Evolutionary conservation across 2,888 invertebrate genomes (phyloP).

Genomic region (Drosophila phalerata): DNA sequence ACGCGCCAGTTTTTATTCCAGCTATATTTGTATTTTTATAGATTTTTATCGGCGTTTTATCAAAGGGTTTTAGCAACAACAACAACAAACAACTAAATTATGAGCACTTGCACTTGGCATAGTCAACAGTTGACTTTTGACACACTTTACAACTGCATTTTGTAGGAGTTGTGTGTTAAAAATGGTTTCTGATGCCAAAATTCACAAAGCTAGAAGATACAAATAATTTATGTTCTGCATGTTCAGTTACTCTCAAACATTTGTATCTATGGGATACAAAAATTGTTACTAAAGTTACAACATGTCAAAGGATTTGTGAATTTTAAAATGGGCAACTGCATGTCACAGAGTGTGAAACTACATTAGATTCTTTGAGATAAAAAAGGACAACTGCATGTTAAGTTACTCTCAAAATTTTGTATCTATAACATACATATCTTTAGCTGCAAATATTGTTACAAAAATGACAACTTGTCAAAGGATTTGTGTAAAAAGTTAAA

Average conservation of each 20-base stretch:
- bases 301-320: not conserved
- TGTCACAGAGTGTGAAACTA: no score
- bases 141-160: constrained; percentile 42
- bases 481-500: not conserved
- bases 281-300: not conserved
- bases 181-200: no score
- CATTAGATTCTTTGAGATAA: no score
- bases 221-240: not conserved
- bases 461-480: not conserved
- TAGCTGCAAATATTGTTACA: not conserved
- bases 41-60: constrained; percentile 62
- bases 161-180: no score
- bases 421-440: not conserved
- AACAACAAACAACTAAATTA: constrained; percentile 32
- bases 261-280: not conserved
- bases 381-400: no score
- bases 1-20: constrained; percentile 31
- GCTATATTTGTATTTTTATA: constrained; percentile 30
- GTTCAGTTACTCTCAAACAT: not conserved
- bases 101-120: constrained; percentile 25
- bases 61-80: constrained; percentile 46
- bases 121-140: constrained; percentile 51
- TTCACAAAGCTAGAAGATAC: constrained; percentile 4
- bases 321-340: no score
- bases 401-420: no score